These are phyloP conservation scores for Agrotis clavis DNA, from an alignment of 2,888 invertebrate genomes.

Conservation along the genomic window DNA sequence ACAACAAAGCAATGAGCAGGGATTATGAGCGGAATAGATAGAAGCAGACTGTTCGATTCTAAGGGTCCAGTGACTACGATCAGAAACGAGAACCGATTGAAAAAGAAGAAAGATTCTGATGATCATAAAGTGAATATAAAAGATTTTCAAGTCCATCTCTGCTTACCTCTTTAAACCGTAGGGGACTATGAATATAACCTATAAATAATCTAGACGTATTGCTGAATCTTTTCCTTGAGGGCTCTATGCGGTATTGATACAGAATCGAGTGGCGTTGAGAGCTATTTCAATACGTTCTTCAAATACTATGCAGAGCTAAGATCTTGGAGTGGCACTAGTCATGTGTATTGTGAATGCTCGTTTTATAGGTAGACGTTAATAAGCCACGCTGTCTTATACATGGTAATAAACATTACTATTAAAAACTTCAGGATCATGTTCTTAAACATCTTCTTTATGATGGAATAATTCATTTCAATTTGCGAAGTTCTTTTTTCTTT, in stretches of 20 bases:
- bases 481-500: no score
- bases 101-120: no score
- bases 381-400: no score
- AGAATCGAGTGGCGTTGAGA: constrained; percentile 48
- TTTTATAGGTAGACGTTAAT: not conserved
- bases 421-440: no score
- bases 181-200: constrained; percentile 8
- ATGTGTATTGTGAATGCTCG: constrained; percentile 24
- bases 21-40: no score
- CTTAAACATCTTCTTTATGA: no score
- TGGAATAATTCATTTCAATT: no score
- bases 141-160: not conserved
- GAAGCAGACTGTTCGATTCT: no score
- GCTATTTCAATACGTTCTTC: constrained; percentile 59
- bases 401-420: no score
- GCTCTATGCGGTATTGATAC: constrained; percentile 59
- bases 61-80: no score
- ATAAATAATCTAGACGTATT: constrained; percentile 27
- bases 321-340: constrained; percentile 31
- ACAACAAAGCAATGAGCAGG: no score
- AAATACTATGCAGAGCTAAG: constrained; percentile 47
- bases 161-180: constrained; percentile 11
- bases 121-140: not conserved
- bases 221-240: constrained; percentile 55
- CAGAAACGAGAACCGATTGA: no score